phyloP scores from a whole-genome alignment of 2,888 invertebrate species.

The Lasioglossum villosulum region DNA sequence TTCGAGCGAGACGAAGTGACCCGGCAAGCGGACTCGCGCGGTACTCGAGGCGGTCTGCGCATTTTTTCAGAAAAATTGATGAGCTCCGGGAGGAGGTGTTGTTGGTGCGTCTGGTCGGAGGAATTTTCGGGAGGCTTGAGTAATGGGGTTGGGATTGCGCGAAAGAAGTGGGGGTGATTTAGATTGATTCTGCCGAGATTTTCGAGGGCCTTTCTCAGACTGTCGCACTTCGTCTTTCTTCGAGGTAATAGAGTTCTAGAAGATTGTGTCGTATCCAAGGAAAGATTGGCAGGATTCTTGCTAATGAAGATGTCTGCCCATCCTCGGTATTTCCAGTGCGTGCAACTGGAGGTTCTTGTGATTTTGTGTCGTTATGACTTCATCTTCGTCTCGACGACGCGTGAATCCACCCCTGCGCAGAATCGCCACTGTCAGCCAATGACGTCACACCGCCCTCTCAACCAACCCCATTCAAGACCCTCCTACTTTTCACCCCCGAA shows the following conservation, averaged over 20 bases:
- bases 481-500: constrained; percentile 68
- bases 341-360: background rate
- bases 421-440: constrained; percentile 64
- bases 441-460: constrained; percentile 59
- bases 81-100: background rate
- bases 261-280: background rate
- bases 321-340: background rate
- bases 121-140: background rate
- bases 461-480: constrained; percentile 66
- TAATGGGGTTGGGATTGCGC: background rate
- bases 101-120: background rate
- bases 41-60: background rate
- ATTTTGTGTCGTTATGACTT: background rate
- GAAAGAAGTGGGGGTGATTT: background rate
- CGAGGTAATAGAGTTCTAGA: background rate
- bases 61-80: constrained; percentile 16
- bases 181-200: background rate
- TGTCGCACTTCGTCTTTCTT: background rate
- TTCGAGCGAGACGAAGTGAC: constrained; percentile 11
- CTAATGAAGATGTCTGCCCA: background rate
- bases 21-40: background rate
- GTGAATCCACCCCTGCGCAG: constrained; percentile 63
- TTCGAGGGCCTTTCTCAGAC: background rate
- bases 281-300: background rate
- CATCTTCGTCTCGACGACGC: background rate